phyloP scores from a whole-genome alignment of 2,113 vertebrate species.

The Phrynosoma platyrhinos region DNA sequence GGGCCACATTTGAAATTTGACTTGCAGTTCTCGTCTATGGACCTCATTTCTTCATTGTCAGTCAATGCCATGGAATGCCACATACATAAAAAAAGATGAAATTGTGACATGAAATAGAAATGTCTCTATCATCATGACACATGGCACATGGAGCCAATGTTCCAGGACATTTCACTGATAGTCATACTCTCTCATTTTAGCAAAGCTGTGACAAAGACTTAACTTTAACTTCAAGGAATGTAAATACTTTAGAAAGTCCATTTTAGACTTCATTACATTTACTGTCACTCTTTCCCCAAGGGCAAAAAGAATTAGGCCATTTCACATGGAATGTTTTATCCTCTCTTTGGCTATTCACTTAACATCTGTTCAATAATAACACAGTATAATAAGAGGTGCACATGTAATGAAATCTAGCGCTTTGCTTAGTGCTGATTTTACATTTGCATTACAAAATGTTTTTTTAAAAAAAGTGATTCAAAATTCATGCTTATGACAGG shows the following conservation, averaged over 20 bases:
- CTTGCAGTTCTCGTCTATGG: slow-evolving; percentile 4
- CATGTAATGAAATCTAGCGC: not conserved
- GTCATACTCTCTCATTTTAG: not conserved
- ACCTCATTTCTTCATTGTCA: slow-evolving; percentile 24
- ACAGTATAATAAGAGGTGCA: not conserved
- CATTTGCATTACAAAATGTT: not conserved
- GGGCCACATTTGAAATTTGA: slow-evolving; percentile 7
- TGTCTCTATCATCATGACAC: not conserved
- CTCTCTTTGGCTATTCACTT: not conserved
- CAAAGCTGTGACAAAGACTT: not conserved
- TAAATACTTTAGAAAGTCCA: not conserved
- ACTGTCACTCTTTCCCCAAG: not conserved
- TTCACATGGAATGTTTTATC: not conserved
- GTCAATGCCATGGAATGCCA: slow-evolving; percentile 19
- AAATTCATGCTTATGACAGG: not conserved
- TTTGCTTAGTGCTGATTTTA: not conserved
- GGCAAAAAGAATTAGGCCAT: not conserved
- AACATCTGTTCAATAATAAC: not conserved
- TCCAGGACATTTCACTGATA: not conserved
- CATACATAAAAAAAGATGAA: not conserved
- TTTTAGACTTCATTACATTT: not conserved
- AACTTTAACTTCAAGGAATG: not conserved
- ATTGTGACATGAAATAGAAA: not conserved
- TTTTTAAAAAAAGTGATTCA: not conserved
- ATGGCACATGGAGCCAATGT: slow-evolving; percentile 7